These are phyloP conservation scores for Drosophila mimetica DNA, from an alignment of 2,888 invertebrate genomes.

Conservation along the genomic window DNA sequence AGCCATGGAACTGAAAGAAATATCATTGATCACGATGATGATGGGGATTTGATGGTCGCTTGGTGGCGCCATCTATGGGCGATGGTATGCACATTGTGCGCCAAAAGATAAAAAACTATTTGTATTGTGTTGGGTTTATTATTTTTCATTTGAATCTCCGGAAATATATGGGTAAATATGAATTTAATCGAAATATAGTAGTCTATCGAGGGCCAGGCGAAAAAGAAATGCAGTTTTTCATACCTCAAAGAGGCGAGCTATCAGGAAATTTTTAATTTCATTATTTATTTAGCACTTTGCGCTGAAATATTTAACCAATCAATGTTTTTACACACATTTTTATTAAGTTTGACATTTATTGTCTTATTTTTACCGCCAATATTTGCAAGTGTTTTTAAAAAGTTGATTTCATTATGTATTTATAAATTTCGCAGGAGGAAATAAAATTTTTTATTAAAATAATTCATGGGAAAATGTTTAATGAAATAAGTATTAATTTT, in stretches of 20 bases:
- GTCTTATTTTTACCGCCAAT: background rate
- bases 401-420: background rate
- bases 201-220: background rate
- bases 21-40: conserved; percentile 22
- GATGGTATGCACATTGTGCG: conserved; percentile 1
- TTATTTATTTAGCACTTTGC: conserved; percentile 9
- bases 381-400: background rate
- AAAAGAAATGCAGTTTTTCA: background rate
- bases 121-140: background rate
- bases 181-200: conserved; percentile 5
- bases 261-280: background rate
- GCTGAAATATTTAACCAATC: conserved; percentile 1
- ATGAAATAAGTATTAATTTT: background rate
- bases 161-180: conserved; percentile 3
- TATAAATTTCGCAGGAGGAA: background rate
- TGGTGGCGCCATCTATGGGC: conserved; percentile 4
- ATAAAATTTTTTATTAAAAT: background rate
- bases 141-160: background rate
- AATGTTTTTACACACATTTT: background rate
- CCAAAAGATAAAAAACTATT: background rate
- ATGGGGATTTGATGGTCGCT: conserved; percentile 1
- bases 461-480: no score
- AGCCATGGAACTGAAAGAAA: conserved; percentile 17
- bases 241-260: background rate
- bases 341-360: background rate